Base-by-base conservation (phyloP, 2,113 vertebrate genomes). In the Bucco capensis region DNA sequence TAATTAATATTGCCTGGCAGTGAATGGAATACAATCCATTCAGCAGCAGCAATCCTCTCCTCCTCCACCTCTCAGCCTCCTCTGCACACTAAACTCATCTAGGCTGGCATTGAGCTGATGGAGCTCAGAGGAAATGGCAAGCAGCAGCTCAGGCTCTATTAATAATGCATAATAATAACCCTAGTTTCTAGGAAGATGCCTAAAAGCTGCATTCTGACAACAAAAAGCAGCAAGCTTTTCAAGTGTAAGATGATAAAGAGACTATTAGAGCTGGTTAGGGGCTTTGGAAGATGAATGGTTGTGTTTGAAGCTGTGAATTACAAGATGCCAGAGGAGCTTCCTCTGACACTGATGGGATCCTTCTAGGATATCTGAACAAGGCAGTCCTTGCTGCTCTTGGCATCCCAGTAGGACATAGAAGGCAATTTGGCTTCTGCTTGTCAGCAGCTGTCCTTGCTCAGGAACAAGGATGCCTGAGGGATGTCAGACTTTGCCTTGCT, bases 1-100 rank as follows among this genome's bases (percentile, higher is more conserved):
- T 96, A 95, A 97, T 97, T 95, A 97, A 94, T 89, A 85, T 85
- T 86, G 62, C 49, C 80, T 28, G 93, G 86, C 89, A 95, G 69
- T 12, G 23, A 78, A 76, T 51, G 66, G 79, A 80, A 53, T 33
- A 40, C 21, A 42, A n/a, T 79, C 62, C 61, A 58, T 94, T 93
- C 82, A 65, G 12, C 47, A 85, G 46, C 66, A 51, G 77, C 57
- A 65, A 19, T 69, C 51, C 19, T 42, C 46, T 54, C 64, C 37
- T 33, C 47, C 78, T 88, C 60, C 38, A 11, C 11, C 71, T 70
- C 81, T 90, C 62, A 56, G 66, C 53, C 37, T 75, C 16, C 35
- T 83, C 57, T 65, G 49, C 44, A 64, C 67, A 80, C 56, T 28
- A 33, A 79, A 80, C 38, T 50, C 51, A 8, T 73, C 74, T 64